A percentile compares a stretch with the other conserved stretches of the same genome.
Evolutionary conservation across 2,797 vertebrate genomes (phyloP).

Genomic region (Paratrypauchen microcephalus): DNA sequence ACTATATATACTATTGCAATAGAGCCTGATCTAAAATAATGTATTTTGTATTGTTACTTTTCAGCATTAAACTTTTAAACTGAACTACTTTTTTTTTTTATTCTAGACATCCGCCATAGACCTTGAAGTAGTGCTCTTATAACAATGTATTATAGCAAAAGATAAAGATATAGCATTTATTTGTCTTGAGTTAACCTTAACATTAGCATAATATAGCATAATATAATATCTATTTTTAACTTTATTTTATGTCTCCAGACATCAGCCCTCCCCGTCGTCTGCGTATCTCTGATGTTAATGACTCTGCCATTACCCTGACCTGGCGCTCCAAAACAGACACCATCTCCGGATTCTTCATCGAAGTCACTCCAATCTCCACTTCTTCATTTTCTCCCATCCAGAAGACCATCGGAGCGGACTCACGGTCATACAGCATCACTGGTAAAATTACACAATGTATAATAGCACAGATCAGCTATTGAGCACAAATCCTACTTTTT

Average conservation of each 20-base stretch:
- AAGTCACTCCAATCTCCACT: constrained; percentile 77
- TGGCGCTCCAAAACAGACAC: constrained; percentile 93
- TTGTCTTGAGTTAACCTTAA: not conserved
- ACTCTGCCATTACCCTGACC: constrained; percentile 89
- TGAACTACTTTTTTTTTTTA: too few species aligned
- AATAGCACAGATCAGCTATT: too few species aligned
- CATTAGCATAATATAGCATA: not conserved
- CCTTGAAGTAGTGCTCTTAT: too few species aligned
- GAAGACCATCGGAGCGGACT: constrained; percentile 80
- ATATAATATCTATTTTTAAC: not conserved
- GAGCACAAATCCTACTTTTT: too few species aligned
- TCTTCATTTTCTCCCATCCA: constrained; percentile 78
- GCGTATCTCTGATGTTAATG: constrained; percentile 87
- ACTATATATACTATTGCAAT: not conserved
- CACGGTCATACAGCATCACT: constrained; percentile 84
- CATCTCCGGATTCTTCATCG: constrained; percentile 92
- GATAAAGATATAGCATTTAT: too few species aligned
- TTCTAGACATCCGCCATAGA: too few species aligned
- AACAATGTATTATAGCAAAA: too few species aligned
- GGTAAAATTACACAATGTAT: constrained; percentile 69
- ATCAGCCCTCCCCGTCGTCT: constrained; percentile 92
- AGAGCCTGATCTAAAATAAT: not conserved
- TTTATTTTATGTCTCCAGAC: constrained; percentile 65
- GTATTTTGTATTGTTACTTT: not conserved
- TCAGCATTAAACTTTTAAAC: not conserved